A percentile compares a stretch with the other conserved stretches of the same genome.
Evolutionary conservation across 2,888 invertebrate species (phyloP).

Genomic region (Cactoblastis cactorum): DNA sequence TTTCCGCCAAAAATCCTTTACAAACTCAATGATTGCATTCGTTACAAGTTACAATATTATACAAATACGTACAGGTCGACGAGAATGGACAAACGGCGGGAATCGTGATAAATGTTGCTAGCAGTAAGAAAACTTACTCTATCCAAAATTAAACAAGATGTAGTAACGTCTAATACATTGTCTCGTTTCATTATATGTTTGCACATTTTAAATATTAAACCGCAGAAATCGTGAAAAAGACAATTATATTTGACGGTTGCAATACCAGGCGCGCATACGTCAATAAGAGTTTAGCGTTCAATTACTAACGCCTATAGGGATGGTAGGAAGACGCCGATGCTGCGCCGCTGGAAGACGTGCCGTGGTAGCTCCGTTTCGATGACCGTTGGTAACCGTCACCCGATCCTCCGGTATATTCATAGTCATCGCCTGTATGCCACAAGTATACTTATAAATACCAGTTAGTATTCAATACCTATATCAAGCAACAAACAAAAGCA

Average conservation of each 20-base stretch:
- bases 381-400: constrained; percentile 72
- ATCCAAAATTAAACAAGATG: not conserved
- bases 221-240: not conserved
- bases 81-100: constrained; percentile 12
- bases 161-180: not conserved
- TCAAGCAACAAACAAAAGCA: constrained; percentile 28
- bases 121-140: constrained; percentile 6
- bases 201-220: constrained; percentile 7
- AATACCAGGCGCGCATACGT: constrained; percentile 30
- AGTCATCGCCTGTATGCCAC: constrained; percentile 60
- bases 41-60: constrained; percentile 59
- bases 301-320: constrained; percentile 69
- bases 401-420: constrained; percentile 72
- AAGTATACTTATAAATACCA: not conserved
- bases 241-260: not conserved
- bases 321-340: constrained; percentile 71
- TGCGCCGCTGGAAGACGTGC: constrained; percentile 49
- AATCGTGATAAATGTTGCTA: not conserved
- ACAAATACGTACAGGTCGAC: constrained; percentile 50
- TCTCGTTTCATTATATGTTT: not conserved
- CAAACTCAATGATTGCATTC: constrained; percentile 71
- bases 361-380: constrained; percentile 67
- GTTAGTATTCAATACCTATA: constrained; percentile 10
- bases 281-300: constrained; percentile 23
- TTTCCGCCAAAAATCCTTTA: constrained; percentile 57